Evolutionary conservation across 37 sponge, comb jelly and placozoan genomes (phyloP), one percentile per base, ranked within the genome.

Genomic region (Agelas oroides): DNA sequence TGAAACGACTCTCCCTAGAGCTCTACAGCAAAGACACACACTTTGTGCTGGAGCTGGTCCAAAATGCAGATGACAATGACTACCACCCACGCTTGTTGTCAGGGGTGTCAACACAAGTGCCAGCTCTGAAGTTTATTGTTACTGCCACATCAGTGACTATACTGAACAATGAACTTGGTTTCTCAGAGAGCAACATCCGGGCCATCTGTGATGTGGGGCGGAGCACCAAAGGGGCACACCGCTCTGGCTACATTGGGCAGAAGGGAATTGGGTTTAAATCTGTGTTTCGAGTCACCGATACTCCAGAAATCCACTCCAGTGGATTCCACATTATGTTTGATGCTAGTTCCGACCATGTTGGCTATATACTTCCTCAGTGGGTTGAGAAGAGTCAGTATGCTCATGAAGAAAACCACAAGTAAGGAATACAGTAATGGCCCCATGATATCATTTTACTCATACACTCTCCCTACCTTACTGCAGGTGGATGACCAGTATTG

Each of bases 221-320:
- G 59, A 90, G 91, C 61, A 90, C 91, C 19, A 90, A 90, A 53
- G 86, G 75, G 1, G 71, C 73, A 2, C 74, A 85, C 54, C 71
- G 69, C n/a, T 78, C 79, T 1, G 91, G 91, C 3, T 90, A 90
- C 74, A 90, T 90, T 41, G 91, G 91, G 5, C 91, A 90, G 76
- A 90, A 90, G 35, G 91, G 91, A 19, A 90, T 90, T 75, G 91
- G 91, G 11, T 90, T 90, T 61, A 90, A 90, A 77, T 86, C 86
- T 52, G 91, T 90, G 18, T 90, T 90, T 73, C 86, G 91, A 5
- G 53, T 90, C 33, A 85, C 91, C 1, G 80, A 90, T 46, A 79
- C 40, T 19, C 91, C 91, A 39, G 82, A 85, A 24, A 79, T 90
- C 46, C 91, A 90, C 46, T 90, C 91, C 38, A 68, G 61, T 32